phyloP scores from a whole-genome alignment of 53 echinoderm and acorn worm genomes.

The Henricia sp. region DNA sequence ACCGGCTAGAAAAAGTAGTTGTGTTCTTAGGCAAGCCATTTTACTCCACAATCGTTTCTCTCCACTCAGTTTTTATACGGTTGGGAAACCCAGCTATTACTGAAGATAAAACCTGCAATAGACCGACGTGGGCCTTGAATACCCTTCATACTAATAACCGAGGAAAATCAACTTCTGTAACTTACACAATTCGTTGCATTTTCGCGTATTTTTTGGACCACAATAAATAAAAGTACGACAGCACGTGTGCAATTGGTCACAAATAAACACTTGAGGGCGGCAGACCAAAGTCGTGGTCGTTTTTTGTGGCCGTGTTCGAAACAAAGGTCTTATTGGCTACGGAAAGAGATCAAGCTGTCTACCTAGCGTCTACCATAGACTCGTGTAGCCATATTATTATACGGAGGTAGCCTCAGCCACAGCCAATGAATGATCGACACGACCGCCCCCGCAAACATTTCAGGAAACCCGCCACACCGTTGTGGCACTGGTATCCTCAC shows the following conservation, averaged over 20 bases:
- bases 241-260: neutral
- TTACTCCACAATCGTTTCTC: too few species aligned
- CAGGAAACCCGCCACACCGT: constrained; percentile 49
- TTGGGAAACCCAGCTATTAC: too few species aligned
- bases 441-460: neutral
- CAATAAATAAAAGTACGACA: neutral
- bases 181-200: constrained; percentile 61
- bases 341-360: neutral
- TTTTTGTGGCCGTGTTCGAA: too few species aligned
- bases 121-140: too few species aligned
- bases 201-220: too few species aligned
- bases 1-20: too few species aligned
- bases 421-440: neutral
- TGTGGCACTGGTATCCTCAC: constrained; percentile 8
- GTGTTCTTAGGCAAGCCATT: too few species aligned
- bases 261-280: neutral
- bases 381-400: neutral
- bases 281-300: too few species aligned
- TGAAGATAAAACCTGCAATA: too few species aligned
- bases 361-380: neutral
- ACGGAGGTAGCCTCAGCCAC: neutral
- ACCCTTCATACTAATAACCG: too few species aligned
- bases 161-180: neutral
- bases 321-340: too few species aligned
- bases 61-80: too few species aligned